Conservation (phyloP, 2,113 vertebrate species). For the Nansenia antarctica region DNA sequence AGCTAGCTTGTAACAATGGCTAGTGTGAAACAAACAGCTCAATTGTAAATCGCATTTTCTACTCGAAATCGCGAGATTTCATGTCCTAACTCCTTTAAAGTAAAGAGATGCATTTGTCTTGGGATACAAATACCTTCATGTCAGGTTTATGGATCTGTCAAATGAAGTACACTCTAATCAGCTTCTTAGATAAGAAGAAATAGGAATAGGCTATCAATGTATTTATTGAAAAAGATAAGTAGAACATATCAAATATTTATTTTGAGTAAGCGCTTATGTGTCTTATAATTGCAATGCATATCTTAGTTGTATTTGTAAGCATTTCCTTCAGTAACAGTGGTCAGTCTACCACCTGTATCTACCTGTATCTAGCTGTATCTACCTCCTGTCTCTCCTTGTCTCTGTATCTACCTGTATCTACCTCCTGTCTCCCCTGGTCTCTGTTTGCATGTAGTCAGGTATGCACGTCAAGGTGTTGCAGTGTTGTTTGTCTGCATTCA, state of each 20-base stretch:
- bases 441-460: not conserved
- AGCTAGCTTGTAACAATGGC: too few relatives aligned
- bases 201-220: too few relatives aligned
- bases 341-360: not conserved
- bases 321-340: not conserved
- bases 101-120: too few relatives aligned
- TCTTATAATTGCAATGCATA: slow-evolving; percentile 15
- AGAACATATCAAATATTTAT: not conserved
- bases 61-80: too few relatives aligned
- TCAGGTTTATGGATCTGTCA: not conserved
- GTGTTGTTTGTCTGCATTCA: not conserved
- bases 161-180: not conserved
- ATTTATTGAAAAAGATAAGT: too few relatives aligned
- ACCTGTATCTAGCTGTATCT: too few relatives aligned
- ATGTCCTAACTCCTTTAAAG: too few relatives aligned
- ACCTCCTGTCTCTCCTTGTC: slow-evolving; percentile 5
- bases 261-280: slow-evolving; percentile 1
- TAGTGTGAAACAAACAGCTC: too few relatives aligned
- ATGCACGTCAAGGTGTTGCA: not conserved
- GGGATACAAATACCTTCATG: not conserved
- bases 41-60: too few relatives aligned
- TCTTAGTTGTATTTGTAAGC: slow-evolving; percentile 18
- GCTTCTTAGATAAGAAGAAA: not conserved
- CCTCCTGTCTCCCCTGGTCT: slow-evolving; percentile 30
- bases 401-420: not conserved